A percentile compares a stretch with the other conserved stretches of the same genome.
Conservation (phyloP, 1,140 invertebrate species). For the Globodera ellingtonae region DNA sequence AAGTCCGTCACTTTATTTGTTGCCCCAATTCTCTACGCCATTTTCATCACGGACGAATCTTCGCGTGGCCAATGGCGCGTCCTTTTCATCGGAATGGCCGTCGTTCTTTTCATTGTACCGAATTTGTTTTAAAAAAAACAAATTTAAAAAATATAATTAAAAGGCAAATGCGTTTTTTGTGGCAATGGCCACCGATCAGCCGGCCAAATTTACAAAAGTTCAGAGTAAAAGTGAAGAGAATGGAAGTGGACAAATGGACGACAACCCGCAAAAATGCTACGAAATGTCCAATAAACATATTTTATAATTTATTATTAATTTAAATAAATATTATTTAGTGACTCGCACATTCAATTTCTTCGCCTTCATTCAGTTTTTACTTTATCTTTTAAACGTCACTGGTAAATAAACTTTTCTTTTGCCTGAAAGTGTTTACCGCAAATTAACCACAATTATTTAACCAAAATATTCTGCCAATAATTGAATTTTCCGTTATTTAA, state of each 20-base stretch:
- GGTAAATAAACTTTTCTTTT: too few species aligned
- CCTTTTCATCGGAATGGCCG: slow-evolving; percentile 32
- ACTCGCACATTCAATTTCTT: too few species aligned
- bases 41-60: slow-evolving; percentile 37
- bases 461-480: too few species aligned
- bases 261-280: too few species aligned
- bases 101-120: slow-evolving; percentile 8
- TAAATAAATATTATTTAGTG: too few species aligned
- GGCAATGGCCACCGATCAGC: slow-evolving; percentile 53
- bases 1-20: slow-evolving; percentile 44
- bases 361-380: too few species aligned
- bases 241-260: not conserved
- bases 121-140: not conserved
- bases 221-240: slow-evolving; percentile 27
- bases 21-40: slow-evolving; percentile 26
- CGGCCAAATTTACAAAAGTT: slow-evolving; percentile 53
- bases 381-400: too few species aligned
- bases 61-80: slow-evolving; percentile 29
- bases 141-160: not conserved
- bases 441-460: too few species aligned
- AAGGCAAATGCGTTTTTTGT: slow-evolving; percentile 52
- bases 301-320: too few species aligned
- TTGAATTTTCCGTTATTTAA: too few species aligned
- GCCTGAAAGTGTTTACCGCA: too few species aligned
- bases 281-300: too few species aligned